Evolutionary conservation across 2,888 invertebrate genomes (phyloP).

Genomic region (Operophtera brumata): DNA sequence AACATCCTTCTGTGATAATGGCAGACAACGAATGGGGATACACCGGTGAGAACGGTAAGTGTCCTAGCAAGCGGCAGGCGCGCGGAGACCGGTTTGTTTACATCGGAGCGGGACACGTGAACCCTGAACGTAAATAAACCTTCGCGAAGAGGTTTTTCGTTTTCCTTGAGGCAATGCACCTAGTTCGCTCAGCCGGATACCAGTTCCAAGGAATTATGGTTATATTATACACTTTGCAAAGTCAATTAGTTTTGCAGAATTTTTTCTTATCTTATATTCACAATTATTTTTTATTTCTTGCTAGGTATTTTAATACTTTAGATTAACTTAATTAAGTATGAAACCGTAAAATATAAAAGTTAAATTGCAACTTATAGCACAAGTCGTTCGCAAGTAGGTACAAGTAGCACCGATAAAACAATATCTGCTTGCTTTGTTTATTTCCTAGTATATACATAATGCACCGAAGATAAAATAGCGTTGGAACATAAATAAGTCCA

Average conservation of each 20-base stretch:
- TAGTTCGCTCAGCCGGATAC: constrained; percentile 2
- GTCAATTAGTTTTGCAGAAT: background rate
- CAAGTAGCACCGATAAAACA: constrained; percentile 19
- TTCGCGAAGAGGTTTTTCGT: constrained; percentile 32
- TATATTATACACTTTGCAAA: background rate
- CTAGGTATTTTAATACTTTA: too few species aligned
- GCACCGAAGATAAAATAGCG: constrained; percentile 12
- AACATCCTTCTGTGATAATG: constrained; percentile 57
- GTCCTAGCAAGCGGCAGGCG: constrained; percentile 36
- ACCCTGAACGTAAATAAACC: constrained; percentile 54
- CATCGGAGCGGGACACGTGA: constrained; percentile 67
- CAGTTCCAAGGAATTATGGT: constrained; percentile 1
- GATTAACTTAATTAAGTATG: too few species aligned
- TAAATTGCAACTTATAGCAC: constrained; percentile 5
- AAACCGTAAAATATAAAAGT: too few species aligned
- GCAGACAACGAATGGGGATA: constrained; percentile 81
- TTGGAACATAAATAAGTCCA: background rate
- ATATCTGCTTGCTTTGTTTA: constrained; percentile 25
- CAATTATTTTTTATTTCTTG: too few species aligned
- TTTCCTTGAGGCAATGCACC: constrained; percentile 25
- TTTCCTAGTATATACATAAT: constrained; percentile 17
- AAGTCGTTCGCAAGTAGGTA: background rate
- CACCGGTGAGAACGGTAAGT: constrained; percentile 81
- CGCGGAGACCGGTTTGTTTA: constrained; percentile 73
- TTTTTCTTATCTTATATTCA: background rate